These are phyloP conservation scores for Cyclophora albipunctata DNA, from an alignment of 2,888 invertebrate species.

Conservation along the genomic window DNA sequence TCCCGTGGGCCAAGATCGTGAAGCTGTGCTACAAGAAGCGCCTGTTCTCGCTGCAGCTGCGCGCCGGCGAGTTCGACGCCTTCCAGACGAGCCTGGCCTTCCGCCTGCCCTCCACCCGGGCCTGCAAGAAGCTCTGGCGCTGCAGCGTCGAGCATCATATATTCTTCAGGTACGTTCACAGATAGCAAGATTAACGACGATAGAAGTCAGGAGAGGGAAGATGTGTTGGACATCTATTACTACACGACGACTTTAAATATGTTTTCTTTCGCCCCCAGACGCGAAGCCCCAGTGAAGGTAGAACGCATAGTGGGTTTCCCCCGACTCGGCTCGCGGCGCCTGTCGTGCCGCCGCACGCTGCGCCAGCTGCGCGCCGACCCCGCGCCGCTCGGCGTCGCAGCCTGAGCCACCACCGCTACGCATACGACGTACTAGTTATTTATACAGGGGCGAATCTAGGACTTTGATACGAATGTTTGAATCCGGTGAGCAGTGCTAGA, in stretches of 20 bases:
- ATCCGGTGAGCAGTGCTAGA: no score
- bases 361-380: slow-evolving; percentile 83
- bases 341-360: slow-evolving; percentile 96
- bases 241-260: no score
- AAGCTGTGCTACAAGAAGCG: slow-evolving; percentile 98
- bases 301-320: slow-evolving; percentile 86
- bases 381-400: slow-evolving; percentile 6
- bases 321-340: slow-evolving; percentile 91
- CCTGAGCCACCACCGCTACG: slow-evolving; percentile 6
- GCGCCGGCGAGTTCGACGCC: slow-evolving; percentile 95
- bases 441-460: no score
- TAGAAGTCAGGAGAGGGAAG: no score
- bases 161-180: slow-evolving; percentile 86
- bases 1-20: slow-evolving; percentile 98
- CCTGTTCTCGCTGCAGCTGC: slow-evolving; percentile 93
- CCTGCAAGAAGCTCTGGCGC: slow-evolving; percentile 97
- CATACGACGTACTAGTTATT: no score
- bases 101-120: slow-evolving; percentile 89
- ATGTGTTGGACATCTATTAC: no score
- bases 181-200: no score
- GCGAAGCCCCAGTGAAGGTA: slow-evolving; percentile 81
- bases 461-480: no score
- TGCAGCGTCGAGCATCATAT: slow-evolving; percentile 99
- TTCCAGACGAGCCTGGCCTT: slow-evolving; percentile 95
- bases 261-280: slow-evolving; percentile 28